Evolutionary conservation across 1,140 invertebrate genomes (phyloP), one percentile per base, ranked within the genome.

Genomic region (Papilio machaon): DNA sequence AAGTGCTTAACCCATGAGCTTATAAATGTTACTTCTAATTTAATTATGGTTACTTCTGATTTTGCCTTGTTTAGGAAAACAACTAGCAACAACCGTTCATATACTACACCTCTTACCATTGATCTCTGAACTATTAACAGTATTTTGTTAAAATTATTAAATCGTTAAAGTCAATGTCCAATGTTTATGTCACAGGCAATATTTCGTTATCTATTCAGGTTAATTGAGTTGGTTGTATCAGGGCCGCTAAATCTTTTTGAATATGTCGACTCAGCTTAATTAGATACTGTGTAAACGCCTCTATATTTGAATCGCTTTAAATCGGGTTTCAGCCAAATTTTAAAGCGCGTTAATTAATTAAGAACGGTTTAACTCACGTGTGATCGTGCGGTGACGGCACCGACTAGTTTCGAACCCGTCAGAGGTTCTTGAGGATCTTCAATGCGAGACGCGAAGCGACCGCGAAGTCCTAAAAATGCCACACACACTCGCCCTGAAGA

Each of bases 171-270:
- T 30, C 30, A 35, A 23, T 70, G 64, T 17, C 30, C 64, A 13
- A 17, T 35, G 64, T 17, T 30, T 10, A 35, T 70, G 30, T 10
- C 30, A 70, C 35, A 30, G 64, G 38, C 30, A 70, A 35, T 70
- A 70, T 70, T 70, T 70, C n/a, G 64, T 70, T 70, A 35, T 35
- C 30, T 70, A 70, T 70, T 70, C 64, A 70, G 64, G 64, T 70
- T 70, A 70, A 70, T 70, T 70, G 64, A 70, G 23, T 70, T 17
- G 13, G 64, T 70, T 70, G 11, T 30, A 70, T 70, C 64, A 70
- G 64, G 30, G 13, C 23, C 13, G 64, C 19, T 19, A 23, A 11
- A 64, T 23, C 64, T 70, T 38, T 70, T 11, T 30, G 64, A 70
- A 70, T 35, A 70, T 70, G 64, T 70, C 23, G 64, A 70, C 30